phyloP scores from a whole-genome alignment of 2,113 vertebrate species.

The Tachysurus vachellii region DNA sequence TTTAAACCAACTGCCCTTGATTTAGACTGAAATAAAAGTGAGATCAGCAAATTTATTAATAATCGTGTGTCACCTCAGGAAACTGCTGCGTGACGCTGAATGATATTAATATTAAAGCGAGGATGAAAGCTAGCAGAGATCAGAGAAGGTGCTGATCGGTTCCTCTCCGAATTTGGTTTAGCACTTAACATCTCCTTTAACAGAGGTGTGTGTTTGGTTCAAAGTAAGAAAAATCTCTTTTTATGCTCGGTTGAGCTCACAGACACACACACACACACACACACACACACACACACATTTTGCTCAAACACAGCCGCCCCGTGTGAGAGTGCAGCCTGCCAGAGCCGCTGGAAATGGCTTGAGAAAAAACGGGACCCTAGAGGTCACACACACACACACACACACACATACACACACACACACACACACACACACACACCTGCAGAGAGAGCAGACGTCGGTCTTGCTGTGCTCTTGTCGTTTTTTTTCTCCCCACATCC shows the following conservation, averaged over 20 bases:
- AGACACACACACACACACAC: conserved; percentile 41
- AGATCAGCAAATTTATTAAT: not conserved
- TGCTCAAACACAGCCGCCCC: conserved; percentile 36
- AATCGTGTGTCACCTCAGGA: not conserved
- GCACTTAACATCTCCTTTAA: not conserved
- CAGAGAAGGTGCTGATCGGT: not conserved
- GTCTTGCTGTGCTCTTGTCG: conserved; percentile 26
- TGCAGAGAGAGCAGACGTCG: conserved; percentile 18
- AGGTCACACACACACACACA: conserved; percentile 30
- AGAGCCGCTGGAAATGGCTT: conserved; percentile 57
- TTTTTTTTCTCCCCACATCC: conserved; percentile 11
- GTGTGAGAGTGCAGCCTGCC: conserved; percentile 40
- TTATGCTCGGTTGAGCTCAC: conserved; percentile 62
- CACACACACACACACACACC: conserved; percentile 37
- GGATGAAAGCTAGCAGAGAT: not conserved
- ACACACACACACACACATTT: not conserved
- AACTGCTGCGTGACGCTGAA: not conserved
- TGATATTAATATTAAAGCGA: not conserved
- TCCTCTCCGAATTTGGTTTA: not conserved
- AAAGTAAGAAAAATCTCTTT: conserved; percentile 42
- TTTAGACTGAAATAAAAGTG: not conserved
- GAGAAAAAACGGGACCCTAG: conserved; percentile 55
- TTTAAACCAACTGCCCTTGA: not conserved
- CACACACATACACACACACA: conserved; percentile 27
- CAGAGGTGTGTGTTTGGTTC: not conserved